Conservation (phyloP, 2,888 invertebrate species). For the Lasioglossum leucozonium region DNA sequence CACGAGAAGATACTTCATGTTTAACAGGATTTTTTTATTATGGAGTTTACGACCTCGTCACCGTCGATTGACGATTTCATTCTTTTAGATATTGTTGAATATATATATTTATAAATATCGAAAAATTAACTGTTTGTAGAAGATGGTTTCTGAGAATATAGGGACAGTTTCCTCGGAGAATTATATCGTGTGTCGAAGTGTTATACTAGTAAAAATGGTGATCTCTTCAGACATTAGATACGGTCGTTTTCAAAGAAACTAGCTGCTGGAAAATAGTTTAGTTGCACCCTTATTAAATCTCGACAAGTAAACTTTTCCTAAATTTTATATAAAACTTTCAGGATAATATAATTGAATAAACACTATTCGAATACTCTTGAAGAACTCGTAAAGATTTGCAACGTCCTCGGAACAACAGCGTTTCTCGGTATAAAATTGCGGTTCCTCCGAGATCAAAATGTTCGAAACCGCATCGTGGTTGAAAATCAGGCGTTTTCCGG, state of each 20-base stretch:
- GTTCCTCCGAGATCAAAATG: neutral
- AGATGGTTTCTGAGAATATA: no score
- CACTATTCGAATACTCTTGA: neutral
- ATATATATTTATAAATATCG: no score
- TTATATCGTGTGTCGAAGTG: neutral
- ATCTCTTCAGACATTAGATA: neutral
- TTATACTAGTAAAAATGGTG: neutral
- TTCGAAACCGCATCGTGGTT: constrained; percentile 28
- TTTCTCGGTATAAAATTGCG: neutral
- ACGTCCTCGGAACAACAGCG: neutral
- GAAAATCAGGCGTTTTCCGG: constrained; percentile 49
- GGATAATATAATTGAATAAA: neutral
- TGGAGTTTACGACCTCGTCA: no score
- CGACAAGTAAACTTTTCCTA: no score
- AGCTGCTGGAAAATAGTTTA: no score
- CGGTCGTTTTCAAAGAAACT: no score
- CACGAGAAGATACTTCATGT: no score
- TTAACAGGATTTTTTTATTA: no score
- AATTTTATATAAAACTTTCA: neutral
- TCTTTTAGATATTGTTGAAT: no score
- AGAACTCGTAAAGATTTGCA: neutral
- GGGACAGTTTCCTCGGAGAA: no score
- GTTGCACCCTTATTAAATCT: neutral
- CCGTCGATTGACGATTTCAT: no score
- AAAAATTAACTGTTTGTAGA: no score